Evolutionary conservation across 2,797 vertebrate genomes (phyloP).

Genomic region (Peromyscus melanophrys): DNA sequence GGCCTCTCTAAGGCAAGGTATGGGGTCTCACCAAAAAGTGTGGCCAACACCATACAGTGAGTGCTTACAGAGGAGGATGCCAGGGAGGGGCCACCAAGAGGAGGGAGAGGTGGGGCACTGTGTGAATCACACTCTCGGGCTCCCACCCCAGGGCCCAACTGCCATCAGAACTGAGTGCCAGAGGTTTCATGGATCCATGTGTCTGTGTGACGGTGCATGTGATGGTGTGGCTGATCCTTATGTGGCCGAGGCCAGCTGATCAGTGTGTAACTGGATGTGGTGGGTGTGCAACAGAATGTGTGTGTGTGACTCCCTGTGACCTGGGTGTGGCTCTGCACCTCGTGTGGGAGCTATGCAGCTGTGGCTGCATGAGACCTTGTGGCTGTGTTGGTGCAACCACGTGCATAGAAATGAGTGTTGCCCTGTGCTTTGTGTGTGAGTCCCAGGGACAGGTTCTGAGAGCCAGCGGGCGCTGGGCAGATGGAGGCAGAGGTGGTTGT

Average conservation of each 20-base stretch:
- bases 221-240: not conserved
- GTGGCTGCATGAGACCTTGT: not conserved
- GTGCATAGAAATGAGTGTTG: not conserved
- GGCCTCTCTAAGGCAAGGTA: not conserved
- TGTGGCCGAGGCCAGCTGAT: not conserved
- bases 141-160: not conserved
- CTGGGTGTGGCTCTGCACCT: not conserved
- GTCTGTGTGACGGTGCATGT: not conserved
- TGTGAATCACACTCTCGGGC: not conserved
- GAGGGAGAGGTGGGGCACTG: not conserved
- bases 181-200: not conserved
- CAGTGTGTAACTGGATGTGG: not conserved
- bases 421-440: not conserved
- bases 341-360: not conserved
- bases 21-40: not conserved
- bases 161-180: not conserved
- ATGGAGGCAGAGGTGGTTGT: not conserved
- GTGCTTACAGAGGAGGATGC: not conserved
- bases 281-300: constrained; percentile 21
- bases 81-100: not conserved
- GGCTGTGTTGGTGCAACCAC: not conserved
- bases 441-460: not conserved
- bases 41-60: not conserved
- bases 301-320: constrained; percentile 21
- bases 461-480: not conserved